Evolutionary conservation across 2,888 invertebrate species (phyloP).

Genomic region (Cryptocephalus primarius): DNA sequence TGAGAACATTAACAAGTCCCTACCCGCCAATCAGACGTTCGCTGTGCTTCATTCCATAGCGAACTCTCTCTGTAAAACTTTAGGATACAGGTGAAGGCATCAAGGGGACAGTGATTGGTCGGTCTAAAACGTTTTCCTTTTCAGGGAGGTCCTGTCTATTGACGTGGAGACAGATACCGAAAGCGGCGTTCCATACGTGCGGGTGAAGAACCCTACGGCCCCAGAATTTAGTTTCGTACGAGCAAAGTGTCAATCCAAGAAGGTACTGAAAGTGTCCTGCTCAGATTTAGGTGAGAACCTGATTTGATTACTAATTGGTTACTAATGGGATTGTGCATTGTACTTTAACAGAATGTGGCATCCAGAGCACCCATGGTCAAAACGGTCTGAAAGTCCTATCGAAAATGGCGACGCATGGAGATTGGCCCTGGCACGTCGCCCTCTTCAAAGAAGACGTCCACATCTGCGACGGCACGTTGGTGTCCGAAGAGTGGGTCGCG

Average conservation of each 20-base stretch:
- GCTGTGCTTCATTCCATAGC: constrained; percentile 55
- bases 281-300: constrained; percentile 54
- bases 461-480: constrained; percentile 78
- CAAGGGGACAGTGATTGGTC: constrained; percentile 14
- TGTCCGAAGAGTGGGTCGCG: constrained; percentile 72
- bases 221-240: constrained; percentile 72
- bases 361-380: constrained; percentile 28
- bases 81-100: constrained; percentile 58
- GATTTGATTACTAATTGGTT: neutral
- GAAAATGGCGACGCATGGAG: constrained; percentile 68
- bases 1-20: constrained; percentile 57
- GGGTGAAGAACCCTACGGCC: constrained; percentile 71
- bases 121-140: constrained; percentile 4
- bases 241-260: constrained; percentile 60
- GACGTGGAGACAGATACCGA: constrained; percentile 52
- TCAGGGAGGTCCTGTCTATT: constrained; percentile 59
- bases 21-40: constrained; percentile 36
- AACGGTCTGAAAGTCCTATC: constrained; percentile 37
- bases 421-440: constrained; percentile 90
- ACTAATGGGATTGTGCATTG: no score
- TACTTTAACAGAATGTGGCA: constrained; percentile 29
- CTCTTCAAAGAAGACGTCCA: constrained; percentile 75
- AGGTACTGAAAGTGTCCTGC: constrained; percentile 72
- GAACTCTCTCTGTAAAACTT: constrained; percentile 63
- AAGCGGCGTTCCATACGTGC: constrained; percentile 56